phyloP scores from a whole-genome alignment of 2,113 vertebrate genomes.

The Halcyon malimbica region DNA sequence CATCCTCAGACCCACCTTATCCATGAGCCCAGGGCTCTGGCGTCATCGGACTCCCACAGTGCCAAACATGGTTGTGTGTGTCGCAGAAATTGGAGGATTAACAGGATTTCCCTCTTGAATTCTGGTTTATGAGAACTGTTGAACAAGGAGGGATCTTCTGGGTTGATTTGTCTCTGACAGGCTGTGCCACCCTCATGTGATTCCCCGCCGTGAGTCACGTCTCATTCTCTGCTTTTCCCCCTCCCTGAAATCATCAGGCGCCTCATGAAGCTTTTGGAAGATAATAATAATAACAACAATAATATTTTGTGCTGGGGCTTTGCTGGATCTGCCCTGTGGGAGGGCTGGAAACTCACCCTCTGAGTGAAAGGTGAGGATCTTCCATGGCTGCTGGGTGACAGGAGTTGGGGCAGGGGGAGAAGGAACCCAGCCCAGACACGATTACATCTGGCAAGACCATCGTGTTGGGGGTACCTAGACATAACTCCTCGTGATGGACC shows the following conservation, averaged over 20 bases:
- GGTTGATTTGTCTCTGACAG: background rate
- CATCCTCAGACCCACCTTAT: rapidly evolving
- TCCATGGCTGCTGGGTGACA: background rate
- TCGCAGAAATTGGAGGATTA: background rate
- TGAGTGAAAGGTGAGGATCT: background rate
- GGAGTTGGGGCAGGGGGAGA: background rate
- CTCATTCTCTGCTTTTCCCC: background rate
- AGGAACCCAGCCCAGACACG: background rate
- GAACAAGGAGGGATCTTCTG: background rate
- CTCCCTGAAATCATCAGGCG: background rate
- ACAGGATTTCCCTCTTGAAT: background rate
- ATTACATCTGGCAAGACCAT: rapidly evolving
- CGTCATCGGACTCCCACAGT: rapidly evolving
- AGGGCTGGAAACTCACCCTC: background rate
- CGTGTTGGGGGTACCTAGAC: rapidly evolving
- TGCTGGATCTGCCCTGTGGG: background rate
- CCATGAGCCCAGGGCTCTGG: background rate
- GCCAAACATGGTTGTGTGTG: rapidly evolving
- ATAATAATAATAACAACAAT: background rate
- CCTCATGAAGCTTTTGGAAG: background rate
- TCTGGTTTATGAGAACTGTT: background rate
- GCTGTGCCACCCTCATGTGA: background rate
- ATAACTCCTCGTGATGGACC: background rate
- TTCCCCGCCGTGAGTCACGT: constrained; percentile 20
- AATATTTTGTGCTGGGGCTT: background rate